Conservation (phyloP, 2,888 invertebrate species). For the Conistra vaccinii region DNA sequence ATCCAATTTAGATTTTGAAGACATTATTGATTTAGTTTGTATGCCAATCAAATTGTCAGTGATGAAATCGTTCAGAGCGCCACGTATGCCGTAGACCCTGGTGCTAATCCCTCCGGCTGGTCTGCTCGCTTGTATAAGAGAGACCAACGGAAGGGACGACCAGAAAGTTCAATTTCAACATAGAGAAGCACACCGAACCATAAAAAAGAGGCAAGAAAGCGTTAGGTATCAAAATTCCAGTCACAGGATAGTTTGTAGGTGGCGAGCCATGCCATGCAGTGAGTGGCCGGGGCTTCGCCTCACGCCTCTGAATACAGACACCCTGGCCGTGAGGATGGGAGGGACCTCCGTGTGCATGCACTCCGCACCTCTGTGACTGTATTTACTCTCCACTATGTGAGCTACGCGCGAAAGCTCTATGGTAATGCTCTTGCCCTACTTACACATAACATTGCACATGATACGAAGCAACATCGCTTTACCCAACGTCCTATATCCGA, state of each 20-base stretch:
- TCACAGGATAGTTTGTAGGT: conserved; percentile 80
- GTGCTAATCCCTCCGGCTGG: conserved; percentile 48
- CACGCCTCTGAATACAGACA: conserved; percentile 85
- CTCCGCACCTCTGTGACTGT: conserved; percentile 83
- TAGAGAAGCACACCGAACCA: conserved; percentile 89
- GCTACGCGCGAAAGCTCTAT: conserved; percentile 84
- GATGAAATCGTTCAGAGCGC: conserved; percentile 67
- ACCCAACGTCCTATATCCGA: conserved; percentile 75
- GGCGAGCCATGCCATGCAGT: conserved; percentile 80
- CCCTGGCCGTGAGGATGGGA: conserved; percentile 59
- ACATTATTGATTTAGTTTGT: conserved; percentile 31
- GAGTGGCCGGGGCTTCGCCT: conserved; percentile 61
- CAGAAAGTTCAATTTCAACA: conserved; percentile 74
- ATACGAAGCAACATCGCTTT: conserved; percentile 84
- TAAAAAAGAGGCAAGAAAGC: conserved; percentile 87
- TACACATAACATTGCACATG: conserved; percentile 75
- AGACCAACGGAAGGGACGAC: conserved; percentile 50
- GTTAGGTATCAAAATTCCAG: conserved; percentile 88
- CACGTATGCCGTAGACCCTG: conserved; percentile 66
- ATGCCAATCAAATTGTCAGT: conserved; percentile 42
- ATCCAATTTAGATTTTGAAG: neutral
- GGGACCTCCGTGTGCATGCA: conserved; percentile 73
- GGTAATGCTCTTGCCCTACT: conserved; percentile 71
- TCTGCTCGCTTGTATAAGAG: conserved; percentile 18
- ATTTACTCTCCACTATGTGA: conserved; percentile 81